Base-by-base conservation (phyloP, 2,888 invertebrate species). In the Nesidiocoris tenuis region DNA sequence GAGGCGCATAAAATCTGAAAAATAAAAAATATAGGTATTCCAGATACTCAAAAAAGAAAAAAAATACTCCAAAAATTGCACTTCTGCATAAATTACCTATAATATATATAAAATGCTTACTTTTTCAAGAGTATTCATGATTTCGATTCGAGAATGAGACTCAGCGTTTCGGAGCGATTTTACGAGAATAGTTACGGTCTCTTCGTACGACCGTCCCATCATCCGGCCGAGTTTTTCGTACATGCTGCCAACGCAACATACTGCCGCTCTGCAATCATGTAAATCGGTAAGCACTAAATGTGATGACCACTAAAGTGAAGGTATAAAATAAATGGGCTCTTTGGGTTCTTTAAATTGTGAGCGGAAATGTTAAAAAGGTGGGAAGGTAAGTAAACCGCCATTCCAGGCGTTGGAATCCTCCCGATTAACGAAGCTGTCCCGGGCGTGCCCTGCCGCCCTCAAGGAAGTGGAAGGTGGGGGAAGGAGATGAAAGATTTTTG, bases 131-230 rank as follows among this genome's bases (percentile, higher is more conserved):
- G 98, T 98, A 78, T 92, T 88, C 95, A 99, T 96, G 77, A 98
- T 97, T 86, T 99, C 98, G 80, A 96, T 92, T 79, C 98, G 88
- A 0, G 94, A 94, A 84, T 97, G 98, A 0, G 98, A 98, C 86
- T 97, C 97, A 0, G 95, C 95, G 84, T 92, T 97, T 82, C 94
- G 90, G 77, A 99, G 85, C 0, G 95, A 95, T 81, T 94, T 91
- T 75, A 96, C 90, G 22, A 99, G 87, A 71, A 97, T 92, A 80
- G 93, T 91, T 25, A 98, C 94, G 0, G 98, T 98, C 82, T 99
- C 99, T 84, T 99, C 98, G 82, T 97, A 99, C 0, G 97, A 96
- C 79, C 98, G 87, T 0, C 98, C 99, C 91, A 98, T 98, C 96
- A 99, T 97, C 79, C 99, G 88, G 0, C 99, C 98, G 19, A 99